Percentiles rank a stretch among this genome's conserved stretches.
Conservation (phyloP, 2,888 invertebrate species). For the Aphodius sticticus region DNA sequence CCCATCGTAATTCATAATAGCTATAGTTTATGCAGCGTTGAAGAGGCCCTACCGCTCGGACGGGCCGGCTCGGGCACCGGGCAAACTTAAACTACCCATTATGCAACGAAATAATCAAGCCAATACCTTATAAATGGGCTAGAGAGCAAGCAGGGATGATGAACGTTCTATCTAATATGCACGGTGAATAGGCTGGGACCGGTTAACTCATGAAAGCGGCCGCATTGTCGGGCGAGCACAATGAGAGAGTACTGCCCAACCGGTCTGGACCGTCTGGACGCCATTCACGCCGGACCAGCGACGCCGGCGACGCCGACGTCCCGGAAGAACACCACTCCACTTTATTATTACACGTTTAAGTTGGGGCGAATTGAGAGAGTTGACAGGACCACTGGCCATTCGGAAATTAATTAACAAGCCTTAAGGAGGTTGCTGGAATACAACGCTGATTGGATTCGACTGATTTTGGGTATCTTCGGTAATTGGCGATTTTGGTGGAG, state of each 20-base stretch:
- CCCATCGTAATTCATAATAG: conserved; percentile 25
- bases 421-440: too few species aligned
- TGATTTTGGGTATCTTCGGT: conserved; percentile 7
- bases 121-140: conserved; percentile 47
- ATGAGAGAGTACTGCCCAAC: conserved; percentile 37
- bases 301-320: conserved; percentile 19
- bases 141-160: conserved; percentile 38
- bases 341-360: conserved; percentile 22
- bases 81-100: conserved; percentile 42
- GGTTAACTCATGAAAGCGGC: conserved; percentile 44
- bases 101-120: conserved; percentile 46
- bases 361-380: conserved; percentile 15
- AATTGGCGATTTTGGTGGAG: conserved; percentile 10
- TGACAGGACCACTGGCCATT: conserved; percentile 13
- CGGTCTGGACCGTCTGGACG: conserved; percentile 38
- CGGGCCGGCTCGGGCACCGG: neutral
- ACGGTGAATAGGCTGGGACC: conserved; percentile 45
- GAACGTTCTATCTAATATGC: conserved; percentile 48
- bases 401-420: conserved; percentile 19
- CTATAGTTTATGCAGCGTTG: conserved; percentile 29
- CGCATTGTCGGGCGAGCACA: conserved; percentile 41
- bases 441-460: too few species aligned
- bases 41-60: conserved; percentile 14
- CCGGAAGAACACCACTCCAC: conserved; percentile 29
- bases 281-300: conserved; percentile 25